phyloP scores from a whole-genome alignment of 2,888 invertebrate genomes.

The Oligia latruncula region DNA sequence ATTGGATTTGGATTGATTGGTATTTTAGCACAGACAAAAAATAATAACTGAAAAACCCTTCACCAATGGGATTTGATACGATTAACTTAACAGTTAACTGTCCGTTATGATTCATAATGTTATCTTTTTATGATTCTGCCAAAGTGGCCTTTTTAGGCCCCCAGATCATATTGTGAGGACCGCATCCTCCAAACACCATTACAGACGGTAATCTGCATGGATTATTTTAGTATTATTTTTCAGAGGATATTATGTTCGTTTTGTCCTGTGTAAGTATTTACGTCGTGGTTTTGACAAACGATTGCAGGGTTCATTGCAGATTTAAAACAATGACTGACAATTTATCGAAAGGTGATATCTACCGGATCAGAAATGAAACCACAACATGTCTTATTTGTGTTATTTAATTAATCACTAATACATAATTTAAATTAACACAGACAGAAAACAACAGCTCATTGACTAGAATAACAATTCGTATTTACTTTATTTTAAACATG shows the following conservation, averaged over 20 bases:
- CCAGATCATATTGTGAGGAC: too few relatives aligned
- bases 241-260: not conserved
- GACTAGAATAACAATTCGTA: conserved; percentile 88
- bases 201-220: too few relatives aligned
- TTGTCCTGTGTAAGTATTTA: not conserved
- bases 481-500: conserved; percentile 81
- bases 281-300: not conserved
- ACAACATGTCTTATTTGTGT: conserved; percentile 46
- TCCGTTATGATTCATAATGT: too few relatives aligned
- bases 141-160: too few relatives aligned
- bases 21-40: too few relatives aligned
- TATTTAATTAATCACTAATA: conserved; percentile 67
- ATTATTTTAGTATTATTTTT: too few relatives aligned
- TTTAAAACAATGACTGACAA: not conserved
- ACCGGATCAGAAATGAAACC: conserved; percentile 16
- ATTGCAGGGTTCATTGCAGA: not conserved
- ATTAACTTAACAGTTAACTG: too few relatives aligned
- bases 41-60: too few relatives aligned
- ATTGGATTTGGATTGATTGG: too few relatives aligned
- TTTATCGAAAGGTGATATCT: not conserved
- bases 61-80: too few relatives aligned
- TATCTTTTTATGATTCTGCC: too few relatives aligned
- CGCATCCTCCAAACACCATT: too few relatives aligned
- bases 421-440: conserved; percentile 80
- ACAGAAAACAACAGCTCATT: conserved; percentile 84